Conservation (phyloP, 2,888 invertebrate species). For the Cataglyphis altisquamis region DNA sequence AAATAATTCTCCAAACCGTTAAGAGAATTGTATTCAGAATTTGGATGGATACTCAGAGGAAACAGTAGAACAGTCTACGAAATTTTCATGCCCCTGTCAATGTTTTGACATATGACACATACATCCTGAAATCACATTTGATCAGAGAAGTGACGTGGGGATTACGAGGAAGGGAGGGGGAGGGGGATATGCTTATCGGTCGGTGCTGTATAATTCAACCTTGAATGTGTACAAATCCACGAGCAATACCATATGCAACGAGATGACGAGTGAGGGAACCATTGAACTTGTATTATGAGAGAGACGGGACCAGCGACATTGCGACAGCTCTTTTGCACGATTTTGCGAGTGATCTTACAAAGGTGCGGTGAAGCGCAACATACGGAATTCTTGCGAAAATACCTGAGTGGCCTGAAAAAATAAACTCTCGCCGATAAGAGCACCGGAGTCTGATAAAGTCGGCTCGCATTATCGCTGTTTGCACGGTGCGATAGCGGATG, state of each 20-base stretch:
- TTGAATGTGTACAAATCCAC: constrained; percentile 1
- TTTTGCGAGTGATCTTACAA: constrained; percentile 55
- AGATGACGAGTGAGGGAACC: constrained; percentile 8
- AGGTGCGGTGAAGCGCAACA: constrained; percentile 22
- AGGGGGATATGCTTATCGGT: constrained; percentile 13
- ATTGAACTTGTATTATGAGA: constrained; percentile 19
- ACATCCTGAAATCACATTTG: not conserved
- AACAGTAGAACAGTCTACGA: too few species aligned
- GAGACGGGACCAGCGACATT: constrained; percentile 29
- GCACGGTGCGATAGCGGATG: constrained; percentile 82
- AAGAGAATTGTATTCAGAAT: too few species aligned
- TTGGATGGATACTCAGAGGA: too few species aligned
- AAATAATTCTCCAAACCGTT: too few species aligned
- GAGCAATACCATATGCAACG: constrained; percentile 11
- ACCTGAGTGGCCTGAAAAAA: constrained; percentile 84
- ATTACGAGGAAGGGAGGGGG: too few species aligned
- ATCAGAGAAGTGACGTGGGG: not conserved
- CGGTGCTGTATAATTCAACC: not conserved
- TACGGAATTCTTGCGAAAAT: constrained; percentile 84
- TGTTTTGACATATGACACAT: too few species aligned
- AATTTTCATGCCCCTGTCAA: too few species aligned
- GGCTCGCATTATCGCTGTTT: constrained; percentile 83
- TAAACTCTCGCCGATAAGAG: constrained; percentile 82
- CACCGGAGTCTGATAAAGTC: constrained; percentile 77
- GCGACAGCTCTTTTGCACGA: constrained; percentile 59